Percentiles rank a stretch among this genome's conserved stretches.
phyloP scores from a whole-genome alignment of 2,113 vertebrate species.

The Baryphthengus martii region DNA sequence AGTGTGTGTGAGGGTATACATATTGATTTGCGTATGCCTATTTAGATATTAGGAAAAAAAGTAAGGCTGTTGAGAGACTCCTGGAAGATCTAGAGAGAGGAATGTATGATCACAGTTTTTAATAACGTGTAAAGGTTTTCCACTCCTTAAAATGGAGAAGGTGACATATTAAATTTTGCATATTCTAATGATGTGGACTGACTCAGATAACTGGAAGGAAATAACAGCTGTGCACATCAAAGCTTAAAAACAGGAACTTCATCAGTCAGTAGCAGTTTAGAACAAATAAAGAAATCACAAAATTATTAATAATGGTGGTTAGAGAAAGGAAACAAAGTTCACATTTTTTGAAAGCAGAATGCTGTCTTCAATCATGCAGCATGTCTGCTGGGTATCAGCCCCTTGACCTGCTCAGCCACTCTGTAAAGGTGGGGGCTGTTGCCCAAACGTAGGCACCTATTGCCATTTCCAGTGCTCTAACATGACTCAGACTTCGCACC shows the following conservation, averaged over 20 bases:
- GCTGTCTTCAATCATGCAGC: background rate
- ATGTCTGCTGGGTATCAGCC: background rate
- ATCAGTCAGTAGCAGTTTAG: slow-evolving; percentile 25
- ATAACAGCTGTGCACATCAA: slow-evolving; percentile 30
- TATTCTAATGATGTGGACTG: background rate
- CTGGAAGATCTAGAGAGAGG: background rate
- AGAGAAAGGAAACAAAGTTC: slow-evolving; percentile 4
- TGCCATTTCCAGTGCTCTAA: background rate
- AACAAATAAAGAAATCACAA: slow-evolving; percentile 26
- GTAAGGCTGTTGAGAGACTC: background rate
- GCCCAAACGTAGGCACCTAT: background rate
- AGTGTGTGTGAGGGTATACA: background rate
- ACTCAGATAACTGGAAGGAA: slow-evolving; percentile 38
- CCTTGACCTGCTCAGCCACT: background rate
- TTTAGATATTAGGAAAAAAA: background rate
- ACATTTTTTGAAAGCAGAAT: background rate
- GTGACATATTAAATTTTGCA: background rate
- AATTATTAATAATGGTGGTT: slow-evolving; percentile 23
- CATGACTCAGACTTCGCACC: background rate
- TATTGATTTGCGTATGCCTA: background rate
- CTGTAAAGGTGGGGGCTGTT: background rate
- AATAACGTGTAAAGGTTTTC: background rate
- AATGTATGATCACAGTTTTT: background rate
- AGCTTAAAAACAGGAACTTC: slow-evolving; percentile 45
- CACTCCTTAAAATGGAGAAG: background rate